Evolutionary conservation across 2,888 invertebrate genomes (phyloP).

Genomic region (Sturmia bella): DNA sequence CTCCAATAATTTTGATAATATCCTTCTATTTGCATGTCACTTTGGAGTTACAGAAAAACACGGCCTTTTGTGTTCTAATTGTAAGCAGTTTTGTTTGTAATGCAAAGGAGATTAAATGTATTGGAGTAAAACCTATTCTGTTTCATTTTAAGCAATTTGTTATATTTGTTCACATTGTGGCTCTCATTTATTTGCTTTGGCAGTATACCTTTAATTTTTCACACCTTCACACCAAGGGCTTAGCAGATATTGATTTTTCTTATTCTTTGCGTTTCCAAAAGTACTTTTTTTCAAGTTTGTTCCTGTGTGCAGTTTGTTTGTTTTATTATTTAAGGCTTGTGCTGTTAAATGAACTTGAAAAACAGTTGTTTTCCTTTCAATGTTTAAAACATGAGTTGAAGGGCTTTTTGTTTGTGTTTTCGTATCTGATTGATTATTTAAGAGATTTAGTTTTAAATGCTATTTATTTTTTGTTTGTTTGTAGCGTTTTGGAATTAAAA

Average conservation of each 20-base stretch:
- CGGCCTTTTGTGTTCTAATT: slow-evolving; percentile 64
- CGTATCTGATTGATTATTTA: slow-evolving; percentile 47
- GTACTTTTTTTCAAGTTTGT: neutral
- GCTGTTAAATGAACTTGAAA: neutral
- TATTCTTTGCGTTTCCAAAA: neutral
- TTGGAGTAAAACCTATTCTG: slow-evolving; percentile 52
- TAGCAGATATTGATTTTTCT: neutral
- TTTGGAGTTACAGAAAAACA: slow-evolving; percentile 60
- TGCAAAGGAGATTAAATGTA: slow-evolving; percentile 55
- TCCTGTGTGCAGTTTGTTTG: neutral
- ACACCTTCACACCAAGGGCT: neutral
- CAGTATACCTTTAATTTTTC: neutral
- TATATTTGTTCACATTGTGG: neutral
- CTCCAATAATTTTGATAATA: slow-evolving; percentile 43
- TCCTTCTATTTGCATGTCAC: slow-evolving; percentile 61
- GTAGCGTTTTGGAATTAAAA: slow-evolving; percentile 20
- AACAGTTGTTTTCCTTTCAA: neutral
- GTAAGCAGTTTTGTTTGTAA: slow-evolving; percentile 55
- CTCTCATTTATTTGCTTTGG: no score
- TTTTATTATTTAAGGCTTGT: no score
- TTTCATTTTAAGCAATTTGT: slow-evolving; percentile 1
- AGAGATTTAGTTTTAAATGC: neutral
- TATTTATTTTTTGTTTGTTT: neutral
- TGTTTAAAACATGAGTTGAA: neutral
- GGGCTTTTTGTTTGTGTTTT: neutral